These are phyloP conservation scores for Rostratula benghalensis DNA, from an alignment of 2,113 vertebrate species.

Conservation along the genomic window DNA sequence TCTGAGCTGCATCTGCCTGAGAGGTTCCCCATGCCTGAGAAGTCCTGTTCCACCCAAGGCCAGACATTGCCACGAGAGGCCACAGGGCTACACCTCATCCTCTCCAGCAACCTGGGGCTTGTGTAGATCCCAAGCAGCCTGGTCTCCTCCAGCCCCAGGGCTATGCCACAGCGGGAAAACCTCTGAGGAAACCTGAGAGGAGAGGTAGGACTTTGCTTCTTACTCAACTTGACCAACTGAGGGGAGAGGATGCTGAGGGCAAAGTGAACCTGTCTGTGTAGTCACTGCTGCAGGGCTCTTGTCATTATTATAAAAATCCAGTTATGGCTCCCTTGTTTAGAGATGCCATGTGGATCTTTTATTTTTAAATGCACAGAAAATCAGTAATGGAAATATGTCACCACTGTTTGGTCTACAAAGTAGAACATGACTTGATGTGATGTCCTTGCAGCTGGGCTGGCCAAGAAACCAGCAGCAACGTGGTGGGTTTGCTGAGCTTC, in stretches of 20 bases:
- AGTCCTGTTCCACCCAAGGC: neutral
- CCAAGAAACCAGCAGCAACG: neutral
- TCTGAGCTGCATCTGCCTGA: neutral
- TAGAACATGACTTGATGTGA: neutral
- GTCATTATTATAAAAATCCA: neutral
- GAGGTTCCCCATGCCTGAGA: neutral
- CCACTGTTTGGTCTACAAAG: neutral
- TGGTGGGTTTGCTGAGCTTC: neutral
- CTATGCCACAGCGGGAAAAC: neutral
- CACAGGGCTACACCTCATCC: neutral
- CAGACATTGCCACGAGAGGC: neutral
- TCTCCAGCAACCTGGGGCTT: neutral
- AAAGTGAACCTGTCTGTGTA: neutral
- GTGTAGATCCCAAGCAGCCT: accelerated
- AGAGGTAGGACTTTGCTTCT: neutral
- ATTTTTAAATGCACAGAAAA: neutral
- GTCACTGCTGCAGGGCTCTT: neutral
- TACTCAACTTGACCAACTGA: neutral
- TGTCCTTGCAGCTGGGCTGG: neutral
- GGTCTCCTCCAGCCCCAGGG: neutral
- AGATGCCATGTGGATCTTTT: neutral
- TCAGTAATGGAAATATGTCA: neutral
- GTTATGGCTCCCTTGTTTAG: neutral
- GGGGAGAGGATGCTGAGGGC: neutral
- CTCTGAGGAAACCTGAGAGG: neutral